Base-by-base conservation (phyloP, 2,888 invertebrate species). In the Drosophila melanosoma region DNA sequence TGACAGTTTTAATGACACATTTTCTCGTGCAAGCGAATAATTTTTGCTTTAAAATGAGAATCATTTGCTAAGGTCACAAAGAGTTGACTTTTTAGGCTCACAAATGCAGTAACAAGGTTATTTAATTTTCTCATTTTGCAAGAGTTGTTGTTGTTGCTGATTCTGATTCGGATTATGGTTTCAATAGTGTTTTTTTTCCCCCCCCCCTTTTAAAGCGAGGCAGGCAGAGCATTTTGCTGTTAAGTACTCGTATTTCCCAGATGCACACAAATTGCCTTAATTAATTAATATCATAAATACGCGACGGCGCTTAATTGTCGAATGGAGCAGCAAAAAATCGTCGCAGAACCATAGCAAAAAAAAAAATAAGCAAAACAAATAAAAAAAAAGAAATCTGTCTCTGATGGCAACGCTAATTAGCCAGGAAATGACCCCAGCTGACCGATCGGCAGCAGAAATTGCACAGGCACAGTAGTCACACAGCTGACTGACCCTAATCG, bases 381-480 rank as follows among this genome's bases (percentile, higher is more conserved):
- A 32, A 38, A 17, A 54, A 35, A 57, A 26, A 59, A 12, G 33
- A 64, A 68, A 76, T 68, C 48, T 63, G 36, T 58, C 35, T 40
- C 59, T 74, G 65, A 89, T 90, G 90, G 69, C 75, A 89, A 77
- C 67, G 67, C 88, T 89, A 91, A 92, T 92, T 91, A 91, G 91
- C 79, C 90, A 91, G 92, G 91, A 91, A 91, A 91, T 91, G 92
- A 91, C 92, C 92, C 87, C 90, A 82, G 79, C 84, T 87, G 85
- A 86, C 85, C 85, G 90, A 79, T 75, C 79, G 57, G 49, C 57
- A 61, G 54, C 51, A 70, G 52, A 76, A 71, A 76, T 69, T 70
- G 81, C 83, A 26, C 6, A 79, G 48, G 53, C 58, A 63, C 54
- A 70, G 35, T 57, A 81, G 57, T 54, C 61, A 61, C 67, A 72